phyloP scores from a whole-genome alignment of 2,888 invertebrate genomes.

The Drosophila limbata region DNA sequence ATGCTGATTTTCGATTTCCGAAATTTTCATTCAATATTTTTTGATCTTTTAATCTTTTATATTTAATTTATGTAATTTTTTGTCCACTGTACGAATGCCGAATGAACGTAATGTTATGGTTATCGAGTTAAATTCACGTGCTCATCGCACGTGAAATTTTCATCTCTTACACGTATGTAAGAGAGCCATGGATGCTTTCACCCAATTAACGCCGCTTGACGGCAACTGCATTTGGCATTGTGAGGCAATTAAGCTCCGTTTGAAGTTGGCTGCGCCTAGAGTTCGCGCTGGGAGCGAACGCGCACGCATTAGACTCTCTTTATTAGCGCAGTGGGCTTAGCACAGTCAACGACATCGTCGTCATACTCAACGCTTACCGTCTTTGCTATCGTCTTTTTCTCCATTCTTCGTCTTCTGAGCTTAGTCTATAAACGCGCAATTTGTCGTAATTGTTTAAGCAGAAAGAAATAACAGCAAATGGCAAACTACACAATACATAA shows the following conservation, averaged over 20 bases:
- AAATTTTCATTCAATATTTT: too few relatives aligned
- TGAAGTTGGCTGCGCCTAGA: slow-evolving; percentile 52
- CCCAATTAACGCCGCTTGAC: slow-evolving; percentile 69
- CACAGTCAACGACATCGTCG: slow-evolving; percentile 28
- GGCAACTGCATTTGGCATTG: slow-evolving; percentile 67
- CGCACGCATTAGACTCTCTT: slow-evolving; percentile 43
- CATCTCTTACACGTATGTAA: slow-evolving; percentile 4
- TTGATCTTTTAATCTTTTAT: too few relatives aligned
- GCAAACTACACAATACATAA: slow-evolving; percentile 68
- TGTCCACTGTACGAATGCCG: neutral
- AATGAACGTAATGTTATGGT: neutral
- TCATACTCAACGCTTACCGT: neutral
- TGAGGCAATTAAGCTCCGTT: slow-evolving; percentile 67
- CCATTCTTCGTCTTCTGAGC: slow-evolving; percentile 8
- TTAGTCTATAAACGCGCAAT: slow-evolving; percentile 81
- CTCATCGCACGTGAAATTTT: slow-evolving; percentile 14
- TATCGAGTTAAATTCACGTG: slow-evolving; percentile 23
- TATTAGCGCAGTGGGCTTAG: slow-evolving; percentile 67
- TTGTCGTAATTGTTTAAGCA: slow-evolving; percentile 83
- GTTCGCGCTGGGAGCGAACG: slow-evolving; percentile 20
- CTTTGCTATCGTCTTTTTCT: slow-evolving; percentile 1
- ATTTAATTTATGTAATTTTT: too few relatives aligned
- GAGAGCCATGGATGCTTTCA: slow-evolving; percentile 65
- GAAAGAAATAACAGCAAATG: slow-evolving; percentile 74
- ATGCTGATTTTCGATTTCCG: too few relatives aligned